These are phyloP conservation scores for Disparrhopalites patrizii DNA, from an alignment of 2,888 invertebrate species.

Conservation along the genomic window DNA sequence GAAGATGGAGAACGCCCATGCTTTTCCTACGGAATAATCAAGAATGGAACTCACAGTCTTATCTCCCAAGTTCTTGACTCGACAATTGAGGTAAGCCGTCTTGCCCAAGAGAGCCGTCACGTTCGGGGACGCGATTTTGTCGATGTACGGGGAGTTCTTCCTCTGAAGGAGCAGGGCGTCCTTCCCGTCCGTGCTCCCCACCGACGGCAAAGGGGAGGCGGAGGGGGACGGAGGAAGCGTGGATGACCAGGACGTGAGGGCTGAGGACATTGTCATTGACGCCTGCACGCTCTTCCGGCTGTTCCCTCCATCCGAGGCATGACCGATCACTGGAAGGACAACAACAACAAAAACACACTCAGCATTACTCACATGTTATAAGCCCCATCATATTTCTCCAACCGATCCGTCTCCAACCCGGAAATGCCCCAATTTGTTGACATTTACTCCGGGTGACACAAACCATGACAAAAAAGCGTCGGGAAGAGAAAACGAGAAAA, in stretches of 20 bases:
- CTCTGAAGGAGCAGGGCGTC: slow-evolving; percentile 20
- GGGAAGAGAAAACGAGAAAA: neutral
- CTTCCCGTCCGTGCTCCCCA: slow-evolving; percentile 3
- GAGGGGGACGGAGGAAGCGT: slow-evolving; percentile 23
- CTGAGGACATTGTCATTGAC: slow-evolving; percentile 7
- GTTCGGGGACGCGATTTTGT: slow-evolving; percentile 66
- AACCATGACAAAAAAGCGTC: too few species aligned
- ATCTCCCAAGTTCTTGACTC: slow-evolving; percentile 85
- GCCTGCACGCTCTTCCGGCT: neutral
- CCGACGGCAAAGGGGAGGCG: neutral
- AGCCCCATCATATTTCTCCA: neutral
- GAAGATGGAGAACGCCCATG: too few species aligned
- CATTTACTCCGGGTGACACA: too few species aligned
- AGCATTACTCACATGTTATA: neutral
- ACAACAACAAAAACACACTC: neutral
- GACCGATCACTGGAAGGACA: slow-evolving; percentile 1
- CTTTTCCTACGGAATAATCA: too few species aligned
- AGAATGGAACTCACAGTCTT: slow-evolving; percentile 67
- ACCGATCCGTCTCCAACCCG: neutral
- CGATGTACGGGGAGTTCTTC: slow-evolving; percentile 63
- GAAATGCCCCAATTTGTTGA: too few species aligned
- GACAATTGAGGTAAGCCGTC: slow-evolving; percentile 83
- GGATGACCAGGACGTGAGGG: slow-evolving; percentile 17
- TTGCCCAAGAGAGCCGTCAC: slow-evolving; percentile 80
- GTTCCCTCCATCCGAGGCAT: slow-evolving; percentile 30